phyloP scores from a whole-genome alignment of 2,888 invertebrate genomes.

The Cataglyphis livida region DNA sequence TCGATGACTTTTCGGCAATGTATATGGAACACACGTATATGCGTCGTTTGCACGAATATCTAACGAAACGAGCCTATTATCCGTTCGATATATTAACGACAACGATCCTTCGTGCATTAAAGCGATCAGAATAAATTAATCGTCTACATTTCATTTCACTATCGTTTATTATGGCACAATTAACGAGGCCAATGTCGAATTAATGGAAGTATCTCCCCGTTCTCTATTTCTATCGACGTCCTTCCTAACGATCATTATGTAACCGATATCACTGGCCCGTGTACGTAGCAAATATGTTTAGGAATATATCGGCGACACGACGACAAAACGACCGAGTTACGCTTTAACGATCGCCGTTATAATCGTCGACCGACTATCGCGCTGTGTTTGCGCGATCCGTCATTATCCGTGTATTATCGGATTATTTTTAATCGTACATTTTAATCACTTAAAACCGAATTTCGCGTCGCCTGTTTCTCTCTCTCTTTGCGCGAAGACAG shows the following conservation, averaged over 20 bases:
- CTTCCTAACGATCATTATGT: conserved; percentile 32
- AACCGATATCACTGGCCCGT: conserved; percentile 24
- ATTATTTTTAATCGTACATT: conserved; percentile 34
- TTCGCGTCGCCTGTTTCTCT: background rate
- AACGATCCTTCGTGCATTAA: conserved; percentile 55
- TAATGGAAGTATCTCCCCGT: conserved; percentile 45
- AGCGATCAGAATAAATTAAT: conserved; percentile 66
- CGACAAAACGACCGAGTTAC: conserved; percentile 27
- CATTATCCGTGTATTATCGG: conserved; percentile 43
- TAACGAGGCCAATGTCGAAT: conserved; percentile 64
- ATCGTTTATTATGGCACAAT: conserved; percentile 60
- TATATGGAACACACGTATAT: background rate
- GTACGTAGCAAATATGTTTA: conserved; percentile 39
- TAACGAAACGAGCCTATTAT: conserved; percentile 34
- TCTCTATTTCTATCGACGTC: background rate
- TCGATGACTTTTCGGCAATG: conserved; percentile 14
- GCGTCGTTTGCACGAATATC: conserved; percentile 18
- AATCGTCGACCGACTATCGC: conserved; percentile 27
- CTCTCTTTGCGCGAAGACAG: background rate
- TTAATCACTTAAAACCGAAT: conserved; percentile 13
- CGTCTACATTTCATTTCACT: conserved; percentile 66
- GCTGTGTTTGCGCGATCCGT: conserved; percentile 25
- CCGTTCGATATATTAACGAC: conserved; percentile 31
- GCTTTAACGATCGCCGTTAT: conserved; percentile 38
- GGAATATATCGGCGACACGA: conserved; percentile 22